Conservation (phyloP, 2,888 invertebrate species). For the Ophonus ardosiacus region DNA sequence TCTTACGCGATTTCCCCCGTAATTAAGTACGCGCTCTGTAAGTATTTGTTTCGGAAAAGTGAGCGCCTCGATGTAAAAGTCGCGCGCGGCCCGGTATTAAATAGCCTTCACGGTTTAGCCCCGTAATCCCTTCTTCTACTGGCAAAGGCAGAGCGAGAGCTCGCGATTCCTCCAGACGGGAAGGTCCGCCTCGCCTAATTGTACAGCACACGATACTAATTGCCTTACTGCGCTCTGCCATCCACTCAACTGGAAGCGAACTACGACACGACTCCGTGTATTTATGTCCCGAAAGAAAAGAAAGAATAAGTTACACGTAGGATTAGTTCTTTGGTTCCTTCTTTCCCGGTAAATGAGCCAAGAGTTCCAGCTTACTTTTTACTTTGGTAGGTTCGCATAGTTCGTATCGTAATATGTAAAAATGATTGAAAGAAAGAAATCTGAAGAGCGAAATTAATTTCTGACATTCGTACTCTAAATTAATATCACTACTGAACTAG, state of each 20-base stretch:
- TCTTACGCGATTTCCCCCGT: conserved; percentile 62
- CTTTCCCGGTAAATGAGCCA: conserved; percentile 65
- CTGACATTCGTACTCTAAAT: too few species aligned
- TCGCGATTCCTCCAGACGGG: conserved; percentile 64
- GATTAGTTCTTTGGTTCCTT: conserved; percentile 71
- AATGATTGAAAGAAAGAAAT: too few species aligned
- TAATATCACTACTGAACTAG: too few species aligned
- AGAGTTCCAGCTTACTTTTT: too few species aligned
- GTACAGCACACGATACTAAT: conserved; percentile 76
- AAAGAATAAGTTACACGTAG: conserved; percentile 74
- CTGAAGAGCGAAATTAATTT: too few species aligned
- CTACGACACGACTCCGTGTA: conserved; percentile 68
- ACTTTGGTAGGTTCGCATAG: too few species aligned
- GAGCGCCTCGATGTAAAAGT: conserved; percentile 56
- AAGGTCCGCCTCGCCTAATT: conserved; percentile 74
- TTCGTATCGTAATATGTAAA: too few species aligned
- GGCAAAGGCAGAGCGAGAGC: conserved; percentile 15
- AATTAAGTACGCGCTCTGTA: conserved; percentile 61
- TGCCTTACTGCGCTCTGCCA: conserved; percentile 72
- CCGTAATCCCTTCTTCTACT: conserved; percentile 58
- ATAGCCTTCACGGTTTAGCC: conserved; percentile 69
- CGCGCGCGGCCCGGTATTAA: conserved; percentile 56
- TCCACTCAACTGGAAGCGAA: conserved; percentile 62
- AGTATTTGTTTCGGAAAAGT: conserved; percentile 54
- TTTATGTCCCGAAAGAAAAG: conserved; percentile 72